Percentiles rank a stretch among this genome's conserved stretches.
phyloP scores from a whole-genome alignment of 2,113 vertebrate species.

The Nothocercus nigrocapillus region DNA sequence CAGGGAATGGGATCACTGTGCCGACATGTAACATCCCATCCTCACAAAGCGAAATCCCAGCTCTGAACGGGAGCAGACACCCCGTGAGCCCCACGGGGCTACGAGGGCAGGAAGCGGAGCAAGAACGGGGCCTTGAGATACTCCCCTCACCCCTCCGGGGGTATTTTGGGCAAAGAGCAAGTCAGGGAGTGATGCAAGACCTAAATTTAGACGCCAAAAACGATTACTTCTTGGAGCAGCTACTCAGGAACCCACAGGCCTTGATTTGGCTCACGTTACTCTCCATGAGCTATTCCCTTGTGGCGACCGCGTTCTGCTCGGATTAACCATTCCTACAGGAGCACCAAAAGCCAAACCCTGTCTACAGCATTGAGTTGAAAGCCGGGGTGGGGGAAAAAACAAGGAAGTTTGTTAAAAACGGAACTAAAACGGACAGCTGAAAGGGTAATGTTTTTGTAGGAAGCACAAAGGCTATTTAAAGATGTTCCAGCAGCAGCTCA shows the following conservation, averaged over 20 bases:
- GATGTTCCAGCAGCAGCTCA: background rate
- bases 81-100: fast-evolving
- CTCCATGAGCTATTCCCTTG: constrained; percentile 11
- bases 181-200: background rate
- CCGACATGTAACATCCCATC: background rate
- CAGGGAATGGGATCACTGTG: background rate
- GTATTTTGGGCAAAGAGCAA: constrained; percentile 16
- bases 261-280: background rate
- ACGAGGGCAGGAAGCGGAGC: fast-evolving
- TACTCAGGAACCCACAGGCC: constrained; percentile 45
- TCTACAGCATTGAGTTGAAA: background rate
- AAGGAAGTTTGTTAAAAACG: constrained; percentile 36
- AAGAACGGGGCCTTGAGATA: background rate
- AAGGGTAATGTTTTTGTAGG: background rate
- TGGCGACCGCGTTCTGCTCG: background rate
- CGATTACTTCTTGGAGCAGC: constrained; percentile 21
- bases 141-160: background rate
- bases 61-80: background rate
- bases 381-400: background rate
- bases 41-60: background rate
- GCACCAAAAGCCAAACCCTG: background rate
- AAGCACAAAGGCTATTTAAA: constrained; percentile 47
- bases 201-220: constrained; percentile 53
- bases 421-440: constrained; percentile 34
- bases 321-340: background rate